These are phyloP conservation scores for Siniperca chuatsi DNA, from an alignment of 2,113 vertebrate species.

Conservation along the genomic window DNA sequence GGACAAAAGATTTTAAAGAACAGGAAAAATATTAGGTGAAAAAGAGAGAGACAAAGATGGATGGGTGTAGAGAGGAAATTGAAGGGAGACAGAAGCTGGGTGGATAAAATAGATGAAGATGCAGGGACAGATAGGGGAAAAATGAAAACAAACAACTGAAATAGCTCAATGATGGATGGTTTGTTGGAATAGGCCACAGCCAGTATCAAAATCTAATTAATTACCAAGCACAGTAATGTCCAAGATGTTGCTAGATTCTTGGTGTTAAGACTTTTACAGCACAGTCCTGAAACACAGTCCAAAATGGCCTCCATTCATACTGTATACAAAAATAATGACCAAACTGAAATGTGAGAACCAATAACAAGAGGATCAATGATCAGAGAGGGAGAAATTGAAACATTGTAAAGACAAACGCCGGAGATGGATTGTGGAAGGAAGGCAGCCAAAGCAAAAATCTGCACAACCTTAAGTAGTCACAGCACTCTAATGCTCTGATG, in stretches of 20 bases:
- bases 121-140: not conserved
- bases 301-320: constrained; percentile 1
- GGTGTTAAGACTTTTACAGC: constrained; percentile 5
- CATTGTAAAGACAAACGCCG: constrained; percentile 33
- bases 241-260: not conserved
- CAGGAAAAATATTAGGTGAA: not conserved
- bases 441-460: constrained; percentile 46
- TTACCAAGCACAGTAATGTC: constrained; percentile 3
- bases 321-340: not conserved
- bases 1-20: not conserved
- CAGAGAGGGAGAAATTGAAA: constrained; percentile 20
- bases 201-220: constrained; percentile 15
- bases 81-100: not conserved
- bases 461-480: constrained; percentile 21
- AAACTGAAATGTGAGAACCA: constrained; percentile 28
- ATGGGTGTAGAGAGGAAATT: constrained; percentile 7
- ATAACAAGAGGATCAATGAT: constrained; percentile 27
- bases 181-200: constrained; percentile 1
- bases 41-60: constrained; percentile 4
- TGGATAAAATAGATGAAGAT: constrained; percentile 12
- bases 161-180: constrained; percentile 21
- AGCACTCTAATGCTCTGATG: constrained; percentile 43
- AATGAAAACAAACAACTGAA: constrained; percentile 14
- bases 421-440: constrained; percentile 29
- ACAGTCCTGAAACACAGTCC: not conserved